Evolutionary conservation across 2,888 invertebrate species (phyloP).

Genomic region (Eurytoma adleriae): DNA sequence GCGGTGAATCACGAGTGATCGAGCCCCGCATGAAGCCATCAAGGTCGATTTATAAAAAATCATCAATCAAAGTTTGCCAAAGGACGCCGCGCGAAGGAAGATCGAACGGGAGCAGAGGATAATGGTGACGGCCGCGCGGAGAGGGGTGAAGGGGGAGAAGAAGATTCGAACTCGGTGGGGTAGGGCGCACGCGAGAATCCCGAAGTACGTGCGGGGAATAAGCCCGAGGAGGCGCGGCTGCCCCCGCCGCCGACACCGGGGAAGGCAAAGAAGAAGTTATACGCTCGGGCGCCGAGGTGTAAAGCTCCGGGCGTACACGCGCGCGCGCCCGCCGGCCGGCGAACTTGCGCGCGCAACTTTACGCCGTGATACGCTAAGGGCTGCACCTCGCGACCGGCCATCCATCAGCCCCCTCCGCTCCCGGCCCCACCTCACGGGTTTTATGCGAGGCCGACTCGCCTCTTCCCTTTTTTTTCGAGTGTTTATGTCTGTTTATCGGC

Average conservation of each 20-base stretch:
- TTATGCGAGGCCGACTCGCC: too few species aligned
- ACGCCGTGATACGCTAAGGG: conserved; percentile 31
- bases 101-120: conserved; percentile 26
- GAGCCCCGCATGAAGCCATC: too few species aligned
- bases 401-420: neutral
- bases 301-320: conserved; percentile 23
- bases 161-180: neutral
- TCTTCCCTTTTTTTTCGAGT: too few species aligned
- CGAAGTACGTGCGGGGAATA: conserved; percentile 50
- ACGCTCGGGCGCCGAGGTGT: conserved; percentile 28
- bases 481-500: too few species aligned
- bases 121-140: conserved; percentile 12
- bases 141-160: conserved; percentile 8
- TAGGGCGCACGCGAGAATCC: conserved; percentile 21
- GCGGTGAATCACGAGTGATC: too few species aligned
- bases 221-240: conserved; percentile 34
- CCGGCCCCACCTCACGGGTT: too few species aligned
- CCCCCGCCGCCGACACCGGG: neutral
- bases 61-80: too few species aligned
- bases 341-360: conserved; percentile 20
- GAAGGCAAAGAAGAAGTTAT: conserved; percentile 47
- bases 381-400: neutral
- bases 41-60: too few species aligned
- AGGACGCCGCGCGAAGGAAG: neutral
- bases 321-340: conserved; percentile 9